phyloP scores from a whole-genome alignment of 2,888 invertebrate genomes.

The Tipula helvola region DNA sequence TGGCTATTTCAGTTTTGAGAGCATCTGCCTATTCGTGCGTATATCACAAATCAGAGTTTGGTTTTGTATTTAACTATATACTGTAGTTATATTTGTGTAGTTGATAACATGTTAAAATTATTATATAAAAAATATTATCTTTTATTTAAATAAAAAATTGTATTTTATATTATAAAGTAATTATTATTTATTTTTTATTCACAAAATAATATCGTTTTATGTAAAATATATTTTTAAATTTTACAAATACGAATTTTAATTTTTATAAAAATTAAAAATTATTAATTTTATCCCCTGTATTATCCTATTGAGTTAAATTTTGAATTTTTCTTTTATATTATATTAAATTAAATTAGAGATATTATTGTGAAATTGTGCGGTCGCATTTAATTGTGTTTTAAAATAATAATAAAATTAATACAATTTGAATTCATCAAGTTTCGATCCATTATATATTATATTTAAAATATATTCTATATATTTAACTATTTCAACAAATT shows the following conservation, averaged over 20 bases:
- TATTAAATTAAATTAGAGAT: neutral
- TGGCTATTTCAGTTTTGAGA: constrained; percentile 66
- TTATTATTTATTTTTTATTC: neutral
- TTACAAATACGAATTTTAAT: neutral
- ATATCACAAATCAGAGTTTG: constrained; percentile 19
- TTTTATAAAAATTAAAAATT: neutral
- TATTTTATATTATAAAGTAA: constrained; percentile 5
- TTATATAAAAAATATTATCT: neutral
- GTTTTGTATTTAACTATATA: constrained; percentile 13
- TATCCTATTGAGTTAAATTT: neutral
- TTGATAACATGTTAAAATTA: constrained; percentile 6
- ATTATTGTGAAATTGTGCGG: neutral
- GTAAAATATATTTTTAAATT: neutral
- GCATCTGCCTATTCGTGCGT: constrained; percentile 38
- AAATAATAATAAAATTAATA: neutral
- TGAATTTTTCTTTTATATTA: neutral
- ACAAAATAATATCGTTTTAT: neutral
- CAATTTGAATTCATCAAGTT: neutral
- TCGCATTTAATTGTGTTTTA: neutral
- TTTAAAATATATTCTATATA: neutral
- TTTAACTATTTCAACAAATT: neutral
- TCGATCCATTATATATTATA: neutral
- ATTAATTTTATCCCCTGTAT: neutral
- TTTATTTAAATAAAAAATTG: constrained; percentile 5
- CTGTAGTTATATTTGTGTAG: constrained; percentile 8